phyloP scores from a whole-genome alignment of 2,888 invertebrate genomes.

The Ormia ochracea region DNA sequence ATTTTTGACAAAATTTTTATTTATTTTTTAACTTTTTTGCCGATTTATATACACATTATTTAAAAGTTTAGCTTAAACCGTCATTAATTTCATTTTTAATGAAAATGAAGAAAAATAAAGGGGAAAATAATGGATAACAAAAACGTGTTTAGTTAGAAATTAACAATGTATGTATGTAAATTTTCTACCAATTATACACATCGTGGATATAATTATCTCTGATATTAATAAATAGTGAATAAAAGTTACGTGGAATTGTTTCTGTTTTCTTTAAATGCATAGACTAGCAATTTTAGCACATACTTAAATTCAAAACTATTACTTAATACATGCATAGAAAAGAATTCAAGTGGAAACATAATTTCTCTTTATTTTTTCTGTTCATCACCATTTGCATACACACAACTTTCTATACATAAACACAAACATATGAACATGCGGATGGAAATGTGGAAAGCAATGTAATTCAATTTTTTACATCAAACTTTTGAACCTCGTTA shows the following conservation, averaged over 20 bases:
- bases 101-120: background rate
- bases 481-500: no score
- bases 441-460: no score
- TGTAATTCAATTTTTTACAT: no score
- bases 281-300: constrained; percentile 13
- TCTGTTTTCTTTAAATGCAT: background rate
- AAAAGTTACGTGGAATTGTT: constrained; percentile 32
- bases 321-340: constrained; percentile 8
- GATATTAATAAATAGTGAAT: constrained; percentile 2
- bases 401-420: no score
- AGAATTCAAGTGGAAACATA: background rate
- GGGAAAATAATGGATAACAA: background rate
- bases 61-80: no score
- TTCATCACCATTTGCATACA: no score
- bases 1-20: no score
- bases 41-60: no score
- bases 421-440: no score
- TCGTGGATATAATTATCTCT: background rate
- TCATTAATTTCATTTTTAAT: background rate
- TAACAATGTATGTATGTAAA: background rate
- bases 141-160: constrained; percentile 30
- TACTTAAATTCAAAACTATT: constrained; percentile 43
- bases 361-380: no score
- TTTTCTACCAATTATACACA: background rate
- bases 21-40: no score